These are phyloP conservation scores for Cinclus cinclus DNA, from an alignment of 2,113 vertebrate species.

Conservation along the genomic window DNA sequence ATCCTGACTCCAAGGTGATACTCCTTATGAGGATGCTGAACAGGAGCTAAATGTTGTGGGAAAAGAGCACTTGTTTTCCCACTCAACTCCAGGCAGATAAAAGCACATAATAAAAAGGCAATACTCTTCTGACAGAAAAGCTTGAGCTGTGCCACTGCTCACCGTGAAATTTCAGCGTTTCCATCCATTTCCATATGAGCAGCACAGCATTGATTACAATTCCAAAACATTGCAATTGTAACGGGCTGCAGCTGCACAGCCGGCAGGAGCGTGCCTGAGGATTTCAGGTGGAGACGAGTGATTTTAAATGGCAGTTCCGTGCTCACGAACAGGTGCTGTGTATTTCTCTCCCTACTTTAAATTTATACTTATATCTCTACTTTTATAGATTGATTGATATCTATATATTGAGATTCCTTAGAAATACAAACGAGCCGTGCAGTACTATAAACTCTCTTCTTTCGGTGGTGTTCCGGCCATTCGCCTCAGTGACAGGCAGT, in stretches of 20 bases:
- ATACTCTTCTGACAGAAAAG: neutral
- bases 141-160: neutral
- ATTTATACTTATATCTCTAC: neutral
- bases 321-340: rapidly evolving
- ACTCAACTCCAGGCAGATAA: neutral
- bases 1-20: neutral
- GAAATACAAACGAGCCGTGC: no score
- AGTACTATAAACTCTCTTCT: rapidly evolving
- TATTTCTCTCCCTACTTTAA: neutral
- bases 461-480: rapidly evolving
- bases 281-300: rapidly evolving
- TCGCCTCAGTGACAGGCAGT: rapidly evolving
- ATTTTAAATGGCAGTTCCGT: neutral
- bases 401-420: neutral
- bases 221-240: no score
- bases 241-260: neutral
- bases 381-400: neutral
- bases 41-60: rapidly evolving
- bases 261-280: rapidly evolving
- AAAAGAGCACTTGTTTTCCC: neutral
- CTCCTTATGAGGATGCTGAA: neutral
- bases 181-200: rapidly evolving
- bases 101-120: neutral
- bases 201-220: rapidly evolving
- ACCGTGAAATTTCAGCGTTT: neutral